phyloP scores from a whole-genome alignment of 2,113 vertebrate genomes.

The Pachyramphus minor region DNA sequence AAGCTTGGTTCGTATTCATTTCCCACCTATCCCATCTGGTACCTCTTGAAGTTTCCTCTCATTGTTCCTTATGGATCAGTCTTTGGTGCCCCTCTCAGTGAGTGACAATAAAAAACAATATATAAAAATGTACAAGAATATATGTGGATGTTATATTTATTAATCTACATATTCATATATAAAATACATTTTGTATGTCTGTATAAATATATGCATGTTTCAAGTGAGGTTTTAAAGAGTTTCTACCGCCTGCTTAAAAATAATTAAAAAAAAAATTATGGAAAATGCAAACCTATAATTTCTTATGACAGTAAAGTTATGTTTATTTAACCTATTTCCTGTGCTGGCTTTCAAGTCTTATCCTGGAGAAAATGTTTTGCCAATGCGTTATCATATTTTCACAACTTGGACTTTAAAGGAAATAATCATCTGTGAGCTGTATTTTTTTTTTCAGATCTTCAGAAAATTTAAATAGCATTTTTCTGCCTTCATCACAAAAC shows the following conservation, averaged over 20 bases:
- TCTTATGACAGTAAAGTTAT: background rate
- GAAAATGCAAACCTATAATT: background rate
- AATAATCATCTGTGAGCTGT: background rate
- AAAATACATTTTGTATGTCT: background rate
- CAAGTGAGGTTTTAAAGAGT: background rate
- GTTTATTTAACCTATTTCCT: constrained; percentile 45
- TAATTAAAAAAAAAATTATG: background rate
- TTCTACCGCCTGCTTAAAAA: background rate
- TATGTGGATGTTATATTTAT: background rate
- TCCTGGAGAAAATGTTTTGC: constrained; percentile 4
- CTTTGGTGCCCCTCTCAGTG: background rate
- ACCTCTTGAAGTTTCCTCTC: background rate
- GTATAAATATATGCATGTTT: background rate
- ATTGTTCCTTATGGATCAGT: background rate
- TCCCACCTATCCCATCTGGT: background rate
- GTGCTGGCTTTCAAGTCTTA: constrained; percentile 26
- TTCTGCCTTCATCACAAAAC: background rate
- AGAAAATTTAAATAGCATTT: constrained; percentile 30
- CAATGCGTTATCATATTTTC: background rate
- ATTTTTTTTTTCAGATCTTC: background rate
- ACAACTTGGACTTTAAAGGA: constrained; percentile 40
- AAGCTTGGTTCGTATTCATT: background rate
- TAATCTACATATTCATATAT: background rate
- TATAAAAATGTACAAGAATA: background rate
- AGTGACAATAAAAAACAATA: background rate